A percentile compares a stretch with the other conserved stretches of the same genome.
Evolutionary conservation across 2,113 vertebrate species (phyloP).

Genomic region (Daphoenositta chrysoptera): DNA sequence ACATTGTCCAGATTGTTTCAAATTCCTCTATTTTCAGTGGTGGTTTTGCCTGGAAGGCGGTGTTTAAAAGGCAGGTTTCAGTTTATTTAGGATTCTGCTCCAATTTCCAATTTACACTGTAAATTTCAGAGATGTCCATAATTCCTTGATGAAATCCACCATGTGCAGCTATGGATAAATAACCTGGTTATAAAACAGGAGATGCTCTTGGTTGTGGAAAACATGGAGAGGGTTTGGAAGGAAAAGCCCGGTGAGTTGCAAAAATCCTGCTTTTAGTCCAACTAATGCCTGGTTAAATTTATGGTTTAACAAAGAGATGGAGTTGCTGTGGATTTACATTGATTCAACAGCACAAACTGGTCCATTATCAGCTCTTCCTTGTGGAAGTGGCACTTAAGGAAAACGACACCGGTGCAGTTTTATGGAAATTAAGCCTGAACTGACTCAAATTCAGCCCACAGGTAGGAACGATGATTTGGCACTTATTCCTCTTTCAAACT

Average conservation of each 20-base stretch:
- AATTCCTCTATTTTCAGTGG: neutral
- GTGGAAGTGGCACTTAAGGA: neutral
- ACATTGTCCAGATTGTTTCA: neutral
- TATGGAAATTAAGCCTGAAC: neutral
- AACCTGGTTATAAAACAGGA: neutral
- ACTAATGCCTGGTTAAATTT: neutral
- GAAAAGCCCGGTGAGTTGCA: neutral
- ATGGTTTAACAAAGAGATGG: neutral
- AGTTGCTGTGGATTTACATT: neutral
- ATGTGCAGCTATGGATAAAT: neutral
- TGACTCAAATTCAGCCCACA: neutral
- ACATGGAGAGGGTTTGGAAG: neutral
- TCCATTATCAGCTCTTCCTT: neutral
- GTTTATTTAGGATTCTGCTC: neutral
- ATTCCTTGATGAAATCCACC: neutral
- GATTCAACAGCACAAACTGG: neutral
- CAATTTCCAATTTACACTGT: neutral
- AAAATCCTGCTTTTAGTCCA: neutral
- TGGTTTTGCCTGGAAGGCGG: neutral
- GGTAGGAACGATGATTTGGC: neutral
- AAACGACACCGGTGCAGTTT: neutral
- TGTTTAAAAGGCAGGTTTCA: neutral
- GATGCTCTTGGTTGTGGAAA: neutral
- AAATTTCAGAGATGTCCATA: neutral
- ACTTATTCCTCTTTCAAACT: neutral